Evolutionary conservation across 64 coral and sea anemone genomes (phyloP), one percentile per base, ranked within the genome.

Genomic region (Actinia tenebrosa): DNA sequence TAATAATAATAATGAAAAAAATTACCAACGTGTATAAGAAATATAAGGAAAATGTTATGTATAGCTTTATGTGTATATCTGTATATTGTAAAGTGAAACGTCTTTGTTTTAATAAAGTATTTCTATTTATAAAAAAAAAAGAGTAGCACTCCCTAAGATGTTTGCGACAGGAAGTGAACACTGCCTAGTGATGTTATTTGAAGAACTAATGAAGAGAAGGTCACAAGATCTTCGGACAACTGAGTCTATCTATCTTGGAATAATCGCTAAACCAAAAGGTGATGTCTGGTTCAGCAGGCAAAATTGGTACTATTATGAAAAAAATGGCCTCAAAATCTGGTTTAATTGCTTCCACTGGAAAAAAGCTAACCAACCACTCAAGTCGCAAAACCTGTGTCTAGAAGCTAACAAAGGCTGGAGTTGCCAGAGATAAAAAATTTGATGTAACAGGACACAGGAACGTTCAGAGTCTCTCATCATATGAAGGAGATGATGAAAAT

Each of bases 331-430:
- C 23, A 10, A 16, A 20, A 18, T 64, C 61, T 64, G 61, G 61
- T 20, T 18, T 64, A 20, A 23, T n/a, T 23, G 72, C 23, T 42
- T 27, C 72, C 11, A 78, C 72, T 78, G 72, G 72, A 15, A 89
- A 89, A 44, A 80, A 80, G 20, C 89, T 89, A 15, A 89, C 79
- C 26, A 92, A 92, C 60, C 90, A 92, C 16, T 92, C 86, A 13
- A 84, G 84, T 27, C 80, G 86, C 52, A 92, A 92, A 84, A 78
- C 90, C 3, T 18, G 53, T 16, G 86, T 87, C 27, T 43, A 44
- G 8, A 92, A 90, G 64, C 82, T 90, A 0, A 90, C 77, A 61
- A 78, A 16, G 5, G 60, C 78, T 62, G 87, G 79, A 45, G 78
- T 89, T 44, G 79, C 88, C 13, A 64, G 88, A 68, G 79, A 89